A percentile compares a stretch with the other conserved stretches of the same genome.
Evolutionary conservation across 1,140 invertebrate genomes (phyloP).

Genomic region (Drosophila guanche): DNA sequence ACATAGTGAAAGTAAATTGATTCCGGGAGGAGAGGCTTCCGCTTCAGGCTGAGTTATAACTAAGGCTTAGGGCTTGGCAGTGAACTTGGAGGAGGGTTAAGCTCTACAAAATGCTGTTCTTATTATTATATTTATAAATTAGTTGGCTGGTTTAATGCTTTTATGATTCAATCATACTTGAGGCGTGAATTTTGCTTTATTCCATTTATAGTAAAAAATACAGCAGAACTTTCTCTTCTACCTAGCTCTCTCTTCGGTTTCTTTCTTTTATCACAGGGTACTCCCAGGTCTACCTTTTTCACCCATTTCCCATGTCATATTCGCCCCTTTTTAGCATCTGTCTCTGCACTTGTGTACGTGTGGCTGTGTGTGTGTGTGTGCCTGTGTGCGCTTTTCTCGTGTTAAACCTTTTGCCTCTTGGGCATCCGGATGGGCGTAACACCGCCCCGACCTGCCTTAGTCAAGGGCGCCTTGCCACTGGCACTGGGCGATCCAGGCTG

Average conservation of each 20-base stretch:
- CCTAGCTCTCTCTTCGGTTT: not conserved
- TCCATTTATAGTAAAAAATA: too few species aligned
- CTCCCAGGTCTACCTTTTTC: slow-evolving; percentile 31
- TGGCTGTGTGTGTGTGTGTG: slow-evolving; percentile 32
- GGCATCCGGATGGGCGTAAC: slow-evolving; percentile 46
- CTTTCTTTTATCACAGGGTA: slow-evolving; percentile 13
- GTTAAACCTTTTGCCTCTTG: slow-evolving; percentile 64
- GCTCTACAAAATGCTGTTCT: too few species aligned
- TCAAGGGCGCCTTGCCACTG: slow-evolving; percentile 3
- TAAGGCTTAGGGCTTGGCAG: too few species aligned
- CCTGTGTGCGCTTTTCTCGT: slow-evolving; percentile 18
- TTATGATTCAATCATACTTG: too few species aligned
- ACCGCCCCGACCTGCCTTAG: slow-evolving; percentile 12
- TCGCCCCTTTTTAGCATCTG: slow-evolving; percentile 11
- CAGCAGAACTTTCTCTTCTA: too few species aligned
- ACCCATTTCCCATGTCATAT: slow-evolving; percentile 29
- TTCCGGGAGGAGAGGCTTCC: not conserved
- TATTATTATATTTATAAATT: too few species aligned
- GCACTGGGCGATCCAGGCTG: slow-evolving; percentile 43
- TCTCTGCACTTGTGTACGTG: slow-evolving; percentile 14
- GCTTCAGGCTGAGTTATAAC: too few species aligned
- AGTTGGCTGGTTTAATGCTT: too few species aligned
- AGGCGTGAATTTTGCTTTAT: too few species aligned
- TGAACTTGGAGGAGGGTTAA: too few species aligned
- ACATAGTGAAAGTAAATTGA: slow-evolving; percentile 28